Conservation (phyloP, 2,113 vertebrate species). For the Peromyscus polionotus region DNA sequence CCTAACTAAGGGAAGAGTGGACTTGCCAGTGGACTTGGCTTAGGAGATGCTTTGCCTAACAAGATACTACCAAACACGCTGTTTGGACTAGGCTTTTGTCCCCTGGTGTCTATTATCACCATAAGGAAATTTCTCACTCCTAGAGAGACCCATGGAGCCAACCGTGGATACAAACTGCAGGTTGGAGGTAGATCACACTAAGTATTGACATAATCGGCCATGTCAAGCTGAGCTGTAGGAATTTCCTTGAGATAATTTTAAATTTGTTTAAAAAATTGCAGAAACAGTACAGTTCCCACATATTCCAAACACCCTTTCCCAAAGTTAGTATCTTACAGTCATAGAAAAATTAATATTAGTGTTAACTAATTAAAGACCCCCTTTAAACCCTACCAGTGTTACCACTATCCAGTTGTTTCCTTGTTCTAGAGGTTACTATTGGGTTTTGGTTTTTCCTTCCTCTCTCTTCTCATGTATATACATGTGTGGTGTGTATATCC, state of each 20-base stretch:
- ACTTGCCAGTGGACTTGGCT: not conserved
- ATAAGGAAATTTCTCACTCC: not conserved
- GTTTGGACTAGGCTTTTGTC: constrained; percentile 16
- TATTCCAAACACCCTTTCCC: not conserved
- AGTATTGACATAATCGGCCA: not conserved
- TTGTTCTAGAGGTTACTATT: not conserved
- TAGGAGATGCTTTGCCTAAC: constrained; percentile 25
- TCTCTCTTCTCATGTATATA: not conserved
- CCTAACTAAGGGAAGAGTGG: not conserved
- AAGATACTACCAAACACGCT: constrained; percentile 6
- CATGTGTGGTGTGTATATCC: not conserved
- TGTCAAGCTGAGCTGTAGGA: not conserved
- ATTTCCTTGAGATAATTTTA: constrained; percentile 59
- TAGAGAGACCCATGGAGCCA: not conserved
- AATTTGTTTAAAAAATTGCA: not conserved
- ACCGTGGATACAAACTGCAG: not conserved
- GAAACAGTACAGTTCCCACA: constrained; percentile 25
- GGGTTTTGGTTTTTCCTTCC: not conserved
- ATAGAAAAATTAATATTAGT: not conserved
- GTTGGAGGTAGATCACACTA: not conserved
- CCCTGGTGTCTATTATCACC: not conserved
- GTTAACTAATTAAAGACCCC: constrained; percentile 29
- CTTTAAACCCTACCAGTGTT: constrained; percentile 27
- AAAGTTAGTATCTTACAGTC: constrained; percentile 48
- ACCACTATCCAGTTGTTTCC: constrained; percentile 7